Evolutionary conservation across 2,113 vertebrate species (phyloP).

Genomic region (Pedetes capensis): DNA sequence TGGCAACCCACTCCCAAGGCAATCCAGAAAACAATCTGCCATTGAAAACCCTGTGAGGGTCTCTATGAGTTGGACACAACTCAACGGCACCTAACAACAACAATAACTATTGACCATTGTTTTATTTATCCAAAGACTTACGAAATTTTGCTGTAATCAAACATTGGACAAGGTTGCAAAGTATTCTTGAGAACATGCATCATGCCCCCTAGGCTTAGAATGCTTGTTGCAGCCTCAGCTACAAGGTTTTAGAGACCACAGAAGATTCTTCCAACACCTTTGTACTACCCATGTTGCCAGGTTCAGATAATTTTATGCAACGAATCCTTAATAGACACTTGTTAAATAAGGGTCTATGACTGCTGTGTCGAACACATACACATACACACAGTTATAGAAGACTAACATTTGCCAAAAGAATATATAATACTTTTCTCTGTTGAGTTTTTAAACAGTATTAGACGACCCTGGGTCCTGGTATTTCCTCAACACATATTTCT

Average conservation of each 20-base stretch:
- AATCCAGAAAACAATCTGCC: no score
- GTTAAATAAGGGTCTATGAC: background rate
- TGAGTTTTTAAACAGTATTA: constrained; percentile 33
- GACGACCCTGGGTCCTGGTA: background rate
- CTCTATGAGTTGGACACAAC: no score
- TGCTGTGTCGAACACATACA: background rate
- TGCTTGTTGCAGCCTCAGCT: background rate
- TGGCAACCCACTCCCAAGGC: no score
- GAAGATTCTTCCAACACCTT: background rate
- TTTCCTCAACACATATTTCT: constrained; percentile 42
- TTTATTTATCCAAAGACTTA: background rate
- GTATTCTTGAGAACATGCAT: background rate
- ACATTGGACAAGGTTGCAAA: background rate
- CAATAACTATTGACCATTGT: no score
- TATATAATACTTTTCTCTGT: background rate
- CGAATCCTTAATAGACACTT: background rate
- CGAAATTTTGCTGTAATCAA: background rate
- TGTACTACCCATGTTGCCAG: background rate
- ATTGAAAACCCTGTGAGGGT: no score
- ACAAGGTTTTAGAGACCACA: background rate
- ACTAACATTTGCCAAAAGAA: background rate
- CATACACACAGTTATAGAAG: background rate
- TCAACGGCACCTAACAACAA: no score
- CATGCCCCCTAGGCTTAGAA: background rate
- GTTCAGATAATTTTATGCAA: background rate